phyloP scores from a whole-genome alignment of 2,888 invertebrate genomes.

The Tuta absoluta region DNA sequence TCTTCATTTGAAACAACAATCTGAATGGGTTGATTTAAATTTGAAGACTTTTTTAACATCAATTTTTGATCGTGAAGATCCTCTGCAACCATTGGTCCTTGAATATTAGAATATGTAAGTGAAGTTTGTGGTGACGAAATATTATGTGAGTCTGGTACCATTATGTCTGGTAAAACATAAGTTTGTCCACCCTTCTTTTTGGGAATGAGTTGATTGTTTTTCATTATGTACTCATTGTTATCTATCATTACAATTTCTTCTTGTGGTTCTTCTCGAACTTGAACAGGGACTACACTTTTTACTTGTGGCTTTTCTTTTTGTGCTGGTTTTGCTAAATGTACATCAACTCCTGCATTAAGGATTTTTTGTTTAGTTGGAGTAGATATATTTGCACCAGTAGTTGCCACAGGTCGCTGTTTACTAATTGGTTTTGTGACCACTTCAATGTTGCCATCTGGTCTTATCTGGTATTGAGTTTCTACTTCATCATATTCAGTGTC shows the following conservation, averaged over 20 bases:
- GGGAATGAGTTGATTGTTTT: conserved; percentile 62
- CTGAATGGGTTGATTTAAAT: conserved; percentile 67
- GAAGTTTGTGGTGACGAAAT: conserved; percentile 52
- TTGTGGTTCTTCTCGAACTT: conserved; percentile 29
- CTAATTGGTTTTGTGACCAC: conserved; percentile 56
- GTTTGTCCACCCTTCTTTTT: conserved; percentile 47
- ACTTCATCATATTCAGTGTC: conserved; percentile 58
- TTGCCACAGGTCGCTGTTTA: conserved; percentile 27
- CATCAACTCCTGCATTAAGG: conserved; percentile 60
- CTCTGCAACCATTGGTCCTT: conserved; percentile 45
- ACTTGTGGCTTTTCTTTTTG: conserved; percentile 41
- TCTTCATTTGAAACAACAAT: conserved; percentile 78
- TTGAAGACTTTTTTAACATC: conserved; percentile 56
- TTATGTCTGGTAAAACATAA: conserved; percentile 55
- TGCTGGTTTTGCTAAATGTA: conserved; percentile 42
- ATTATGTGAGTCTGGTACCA: conserved; percentile 39
- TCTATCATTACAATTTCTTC: conserved; percentile 78
- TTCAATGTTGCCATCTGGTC: conserved; percentile 76
- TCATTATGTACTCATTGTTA: conserved; percentile 81
- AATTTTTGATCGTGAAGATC: conserved; percentile 51
- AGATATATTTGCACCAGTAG: conserved; percentile 27
- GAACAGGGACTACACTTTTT: conserved; percentile 39
- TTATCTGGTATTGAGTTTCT: conserved; percentile 61
- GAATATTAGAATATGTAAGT: conserved; percentile 52
- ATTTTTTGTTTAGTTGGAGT: conserved; percentile 63